Conservation (phyloP, 2,113 vertebrate genomes). For the Morone chrysops region DNA sequence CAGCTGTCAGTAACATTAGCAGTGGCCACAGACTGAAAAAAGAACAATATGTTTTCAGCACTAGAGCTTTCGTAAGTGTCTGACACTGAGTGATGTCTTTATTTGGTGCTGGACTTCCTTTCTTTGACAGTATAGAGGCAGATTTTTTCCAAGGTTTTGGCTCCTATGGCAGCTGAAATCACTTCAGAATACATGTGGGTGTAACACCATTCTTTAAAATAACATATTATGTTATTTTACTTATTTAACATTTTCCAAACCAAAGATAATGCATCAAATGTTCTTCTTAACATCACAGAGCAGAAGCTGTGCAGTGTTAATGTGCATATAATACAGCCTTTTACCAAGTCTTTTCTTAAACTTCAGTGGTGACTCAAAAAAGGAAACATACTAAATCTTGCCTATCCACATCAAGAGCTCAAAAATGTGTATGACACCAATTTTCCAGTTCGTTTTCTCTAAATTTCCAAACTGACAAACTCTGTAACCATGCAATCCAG, state of each 20-base stretch:
- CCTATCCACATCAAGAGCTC: conserved; percentile 41
- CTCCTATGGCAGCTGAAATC: conserved; percentile 2
- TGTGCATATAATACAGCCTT: conserved; percentile 28
- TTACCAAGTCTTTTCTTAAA: conserved; percentile 33
- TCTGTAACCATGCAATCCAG: conserved; percentile 19
- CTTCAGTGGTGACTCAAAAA: conserved; percentile 47
- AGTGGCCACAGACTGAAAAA: conserved; percentile 34
- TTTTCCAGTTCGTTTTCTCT: conserved; percentile 63
- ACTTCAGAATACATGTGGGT: background rate
- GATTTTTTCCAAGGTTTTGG: conserved; percentile 1
- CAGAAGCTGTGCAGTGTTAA: conserved; percentile 10
- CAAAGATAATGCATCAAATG: conserved; percentile 3
- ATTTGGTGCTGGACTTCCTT: conserved; percentile 30
- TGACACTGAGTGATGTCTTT: conserved; percentile 53
- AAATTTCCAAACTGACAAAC: conserved; percentile 55
- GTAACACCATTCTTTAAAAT: conserved; percentile 17
- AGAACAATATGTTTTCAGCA: conserved; percentile 44
- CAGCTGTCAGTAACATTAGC: conserved; percentile 64
- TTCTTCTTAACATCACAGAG: background rate
- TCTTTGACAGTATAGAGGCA: conserved; percentile 22
- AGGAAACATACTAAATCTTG: conserved; percentile 21
- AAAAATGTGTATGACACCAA: conserved; percentile 50
- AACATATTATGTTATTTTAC: conserved; percentile 5
- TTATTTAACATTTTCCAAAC: conserved; percentile 34
- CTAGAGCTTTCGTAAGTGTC: conserved; percentile 32